Base-by-base conservation (phyloP, 2,797 vertebrate species). In the Silurus aristotelis region DNA sequence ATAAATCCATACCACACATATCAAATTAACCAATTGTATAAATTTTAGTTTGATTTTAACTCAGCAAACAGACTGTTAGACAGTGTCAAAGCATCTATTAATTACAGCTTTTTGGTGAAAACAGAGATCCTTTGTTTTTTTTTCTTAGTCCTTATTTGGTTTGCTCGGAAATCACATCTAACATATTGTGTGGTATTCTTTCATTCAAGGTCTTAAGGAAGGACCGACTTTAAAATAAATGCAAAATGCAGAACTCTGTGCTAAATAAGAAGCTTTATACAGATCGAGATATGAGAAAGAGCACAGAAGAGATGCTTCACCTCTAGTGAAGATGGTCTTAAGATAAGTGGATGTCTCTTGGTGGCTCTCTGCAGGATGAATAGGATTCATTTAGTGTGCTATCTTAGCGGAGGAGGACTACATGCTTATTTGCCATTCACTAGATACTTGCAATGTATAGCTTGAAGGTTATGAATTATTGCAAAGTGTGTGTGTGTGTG, bases 131-230 rank as follows among this genome's bases (percentile, higher is more conserved):
- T 25, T 25, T 52, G 7, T 9, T 43, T 43, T 12, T 22, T 25
- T 48, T 25, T 25, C 46, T 55, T 73, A 25, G 46, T 1, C 46
- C 12, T 55, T 73, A 52, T 73, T 14, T 52, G 38, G 1, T 6
- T 55, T 52, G 48, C 15, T 52, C 25, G 14, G 15, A 12, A 56
- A 17, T 15, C 14, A 1, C 14, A 15, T 55, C 2, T 46, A 52
- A 73, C 48, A 13, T 55, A 25, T 55, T 8, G 15, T 60, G 75
- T 55, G 17, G 15, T 38, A 56, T 38, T 77, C 17, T 38, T 77
- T 77, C 72, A 84, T 82, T 68, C 52, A 60, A 73, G 84, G 58
- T 86, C 72, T 84, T 48, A 55, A 66, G 67, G 75, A 82, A 83
- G 38, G 14, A 9, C n/a, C 25, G 1, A 27, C 43, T 64, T 80